Evolutionary conservation across 2,113 vertebrate species (phyloP).

Genomic region (Rhagologus leucostigma): DNA sequence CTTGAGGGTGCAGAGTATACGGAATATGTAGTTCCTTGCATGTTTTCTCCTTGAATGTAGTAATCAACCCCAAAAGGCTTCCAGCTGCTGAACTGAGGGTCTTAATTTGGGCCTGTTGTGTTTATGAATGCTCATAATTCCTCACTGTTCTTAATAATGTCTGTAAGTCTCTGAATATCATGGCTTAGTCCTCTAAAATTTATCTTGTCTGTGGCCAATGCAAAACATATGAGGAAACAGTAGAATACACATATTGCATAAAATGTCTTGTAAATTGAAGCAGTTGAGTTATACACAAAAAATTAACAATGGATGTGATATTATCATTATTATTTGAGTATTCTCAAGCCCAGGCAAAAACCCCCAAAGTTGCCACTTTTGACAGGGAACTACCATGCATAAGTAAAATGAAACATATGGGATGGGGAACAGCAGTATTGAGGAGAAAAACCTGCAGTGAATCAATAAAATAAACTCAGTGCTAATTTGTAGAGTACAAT

Average conservation of each 20-base stretch:
- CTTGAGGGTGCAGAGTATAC: neutral
- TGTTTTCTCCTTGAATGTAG: neutral
- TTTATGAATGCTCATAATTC: conserved; percentile 32
- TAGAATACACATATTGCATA: neutral
- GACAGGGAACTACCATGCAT: neutral
- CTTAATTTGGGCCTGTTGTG: conserved; percentile 25
- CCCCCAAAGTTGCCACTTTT: neutral
- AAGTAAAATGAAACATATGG: neutral
- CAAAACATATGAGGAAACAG: conserved; percentile 30
- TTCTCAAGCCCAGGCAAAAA: neutral
- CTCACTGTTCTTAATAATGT: conserved; percentile 26
- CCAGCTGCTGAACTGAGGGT: neutral
- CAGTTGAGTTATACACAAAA: neutral
- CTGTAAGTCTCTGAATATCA: conserved; percentile 8
- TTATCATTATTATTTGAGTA: neutral
- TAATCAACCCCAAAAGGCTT: conserved; percentile 12
- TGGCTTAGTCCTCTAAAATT: conserved; percentile 17
- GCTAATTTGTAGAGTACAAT: neutral
- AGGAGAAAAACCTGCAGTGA: neutral
- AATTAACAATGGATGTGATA: neutral
- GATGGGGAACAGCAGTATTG: neutral
- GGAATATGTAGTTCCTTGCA: neutral
- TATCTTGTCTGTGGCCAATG: conserved; percentile 6
- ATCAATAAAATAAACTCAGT: neutral
- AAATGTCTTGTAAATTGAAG: neutral